Conservation (phyloP, 1,140 invertebrate genomes). For the Neelides sp. region DNA sequence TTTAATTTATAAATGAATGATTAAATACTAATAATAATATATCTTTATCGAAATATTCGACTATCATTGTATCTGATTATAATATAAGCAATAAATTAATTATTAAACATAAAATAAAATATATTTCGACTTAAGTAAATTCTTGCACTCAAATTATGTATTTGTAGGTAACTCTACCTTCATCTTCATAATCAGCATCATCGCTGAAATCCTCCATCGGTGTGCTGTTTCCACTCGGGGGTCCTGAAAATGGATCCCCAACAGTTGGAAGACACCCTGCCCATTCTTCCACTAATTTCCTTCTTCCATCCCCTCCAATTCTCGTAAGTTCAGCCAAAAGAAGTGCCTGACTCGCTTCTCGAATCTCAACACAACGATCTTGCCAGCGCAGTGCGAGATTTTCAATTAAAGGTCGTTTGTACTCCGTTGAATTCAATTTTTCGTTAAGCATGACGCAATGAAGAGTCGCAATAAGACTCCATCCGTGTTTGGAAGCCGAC, state of each 20-base stretch:
- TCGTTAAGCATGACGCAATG: slow-evolving; percentile 94
- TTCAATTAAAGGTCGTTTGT: slow-evolving; percentile 87
- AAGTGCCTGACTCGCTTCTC: slow-evolving; percentile 91
- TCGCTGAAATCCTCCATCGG: too few species aligned
- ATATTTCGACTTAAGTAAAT: too few species aligned
- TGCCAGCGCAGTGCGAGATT: slow-evolving; percentile 96
- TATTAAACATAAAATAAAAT: too few species aligned
- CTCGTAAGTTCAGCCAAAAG: slow-evolving; percentile 81
- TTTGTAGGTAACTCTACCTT: too few species aligned
- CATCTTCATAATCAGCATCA: too few species aligned
- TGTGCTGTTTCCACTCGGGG: slow-evolving; percentile 1
- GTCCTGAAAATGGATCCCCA: slow-evolving; percentile 20
- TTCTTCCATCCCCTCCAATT: slow-evolving; percentile 82
- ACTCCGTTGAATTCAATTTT: slow-evolving; percentile 58
- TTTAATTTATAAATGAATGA: too few species aligned
- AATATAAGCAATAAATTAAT: too few species aligned
- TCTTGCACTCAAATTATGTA: too few species aligned
- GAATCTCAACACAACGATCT: slow-evolving; percentile 89
- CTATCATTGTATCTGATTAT: too few species aligned
- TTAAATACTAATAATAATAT: too few species aligned
- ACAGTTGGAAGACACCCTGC: slow-evolving; percentile 76
- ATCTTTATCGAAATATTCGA: too few species aligned
- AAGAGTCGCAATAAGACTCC: slow-evolving; percentile 86
- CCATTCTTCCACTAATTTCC: slow-evolving; percentile 86
- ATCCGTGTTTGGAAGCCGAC: slow-evolving; percentile 87